phyloP scores from a whole-genome alignment of 2,113 vertebrate genomes.

The Prunella himalayana region DNA sequence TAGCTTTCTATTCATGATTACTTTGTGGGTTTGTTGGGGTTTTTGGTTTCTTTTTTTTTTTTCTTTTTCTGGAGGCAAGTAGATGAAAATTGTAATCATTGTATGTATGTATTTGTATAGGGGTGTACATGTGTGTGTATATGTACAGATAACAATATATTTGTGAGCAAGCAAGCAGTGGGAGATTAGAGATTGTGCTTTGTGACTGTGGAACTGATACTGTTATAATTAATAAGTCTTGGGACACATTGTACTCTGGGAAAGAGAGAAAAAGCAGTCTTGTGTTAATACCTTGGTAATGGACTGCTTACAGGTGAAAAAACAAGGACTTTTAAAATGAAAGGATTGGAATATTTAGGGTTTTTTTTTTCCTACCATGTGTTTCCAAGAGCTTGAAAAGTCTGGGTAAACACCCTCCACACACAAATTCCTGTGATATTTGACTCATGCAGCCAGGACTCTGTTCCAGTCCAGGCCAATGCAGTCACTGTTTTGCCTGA shows the following conservation, averaged over 20 bases:
- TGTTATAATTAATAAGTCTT: neutral
- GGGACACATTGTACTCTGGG: neutral
- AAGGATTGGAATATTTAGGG: neutral
- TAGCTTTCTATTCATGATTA: neutral
- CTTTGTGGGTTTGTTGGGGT: rapidly evolving
- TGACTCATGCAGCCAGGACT: neutral
- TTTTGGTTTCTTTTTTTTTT: neutral
- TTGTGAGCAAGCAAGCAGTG: neutral
- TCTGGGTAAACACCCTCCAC: neutral
- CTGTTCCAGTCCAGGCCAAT: neutral
- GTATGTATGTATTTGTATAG: neutral
- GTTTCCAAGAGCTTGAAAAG: neutral
- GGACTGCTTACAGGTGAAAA: neutral
- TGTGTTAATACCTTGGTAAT: neutral
- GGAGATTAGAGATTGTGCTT: neutral
- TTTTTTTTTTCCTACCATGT: neutral
- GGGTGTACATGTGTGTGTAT: no score
- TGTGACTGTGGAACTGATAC: neutral
- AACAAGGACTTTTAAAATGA: neutral
- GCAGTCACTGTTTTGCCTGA: neutral
- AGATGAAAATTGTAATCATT: neutral
- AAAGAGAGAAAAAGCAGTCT: neutral
- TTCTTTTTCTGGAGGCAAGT: neutral
- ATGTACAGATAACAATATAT: neutral
- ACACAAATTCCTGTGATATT: neutral